Percentiles rank a stretch among this genome's conserved stretches.
phyloP scores from a whole-genome alignment of 2,797 vertebrate species.

The Xiphorhynchus erythropygius region DNA sequence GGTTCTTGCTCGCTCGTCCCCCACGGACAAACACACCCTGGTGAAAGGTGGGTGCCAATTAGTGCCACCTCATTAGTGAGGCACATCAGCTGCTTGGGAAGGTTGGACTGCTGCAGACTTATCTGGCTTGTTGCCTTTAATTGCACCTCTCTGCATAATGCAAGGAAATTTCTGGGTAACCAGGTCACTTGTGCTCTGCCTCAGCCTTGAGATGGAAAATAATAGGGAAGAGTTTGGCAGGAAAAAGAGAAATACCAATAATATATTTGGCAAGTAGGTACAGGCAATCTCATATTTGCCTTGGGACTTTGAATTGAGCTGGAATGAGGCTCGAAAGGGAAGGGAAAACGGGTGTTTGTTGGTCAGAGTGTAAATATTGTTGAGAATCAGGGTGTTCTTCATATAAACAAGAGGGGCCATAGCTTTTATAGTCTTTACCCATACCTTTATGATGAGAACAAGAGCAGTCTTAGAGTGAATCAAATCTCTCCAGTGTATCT shows the following conservation, averaged over 20 bases:
- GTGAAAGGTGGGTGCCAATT: conserved; percentile 87
- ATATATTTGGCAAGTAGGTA: neutral
- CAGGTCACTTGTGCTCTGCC: neutral
- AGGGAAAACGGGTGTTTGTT: neutral
- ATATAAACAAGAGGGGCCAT: neutral
- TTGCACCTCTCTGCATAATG: neutral
- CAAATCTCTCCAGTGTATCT: neutral
- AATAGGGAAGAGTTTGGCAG: neutral
- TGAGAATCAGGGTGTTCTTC: neutral
- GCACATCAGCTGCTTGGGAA: neutral
- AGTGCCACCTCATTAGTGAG: neutral
- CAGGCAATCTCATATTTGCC: neutral
- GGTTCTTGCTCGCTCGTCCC: conserved; percentile 90
- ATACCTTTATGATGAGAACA: neutral
- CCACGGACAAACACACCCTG: conserved; percentile 93
- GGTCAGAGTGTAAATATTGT: neutral
- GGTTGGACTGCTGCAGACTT: neutral
- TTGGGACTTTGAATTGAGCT: neutral
- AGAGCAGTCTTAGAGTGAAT: neutral
- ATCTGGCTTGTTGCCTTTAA: neutral
- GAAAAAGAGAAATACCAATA: neutral
- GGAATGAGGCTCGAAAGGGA: neutral
- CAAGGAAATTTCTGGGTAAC: neutral
- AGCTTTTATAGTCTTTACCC: neutral
- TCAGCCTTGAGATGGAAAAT: neutral